Evolutionary conservation across 1,140 invertebrate genomes (phyloP).

Genomic region (Tribolium castaneum): DNA sequence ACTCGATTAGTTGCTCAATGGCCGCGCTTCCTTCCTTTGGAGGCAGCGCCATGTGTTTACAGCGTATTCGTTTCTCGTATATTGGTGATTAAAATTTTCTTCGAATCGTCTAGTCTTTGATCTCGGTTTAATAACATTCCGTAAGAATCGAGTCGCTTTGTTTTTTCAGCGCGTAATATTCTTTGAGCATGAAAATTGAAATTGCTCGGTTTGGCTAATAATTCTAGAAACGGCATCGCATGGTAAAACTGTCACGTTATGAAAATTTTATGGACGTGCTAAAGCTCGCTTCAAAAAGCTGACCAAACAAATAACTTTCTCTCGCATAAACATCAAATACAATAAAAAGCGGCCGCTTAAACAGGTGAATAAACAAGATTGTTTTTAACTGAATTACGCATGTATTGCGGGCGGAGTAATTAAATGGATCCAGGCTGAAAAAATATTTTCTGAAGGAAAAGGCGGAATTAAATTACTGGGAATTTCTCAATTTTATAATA

Average conservation of each 20-base stretch:
- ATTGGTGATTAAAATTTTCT: not conserved
- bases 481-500: not conserved
- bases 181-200: not conserved
- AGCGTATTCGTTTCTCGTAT: not conserved
- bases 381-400: not conserved
- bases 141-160: not conserved
- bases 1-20: not conserved
- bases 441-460: constrained; percentile 16
- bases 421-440: not conserved
- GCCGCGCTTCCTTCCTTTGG: too few species aligned
- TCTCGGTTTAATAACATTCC: not conserved
- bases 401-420: not conserved
- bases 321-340: not conserved
- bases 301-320: not conserved
- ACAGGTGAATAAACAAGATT: not conserved
- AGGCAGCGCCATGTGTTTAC: too few species aligned
- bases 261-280: not conserved
- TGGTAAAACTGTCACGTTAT: not conserved
- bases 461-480: not conserved
- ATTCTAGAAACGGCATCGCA: not conserved
- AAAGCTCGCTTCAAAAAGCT: not conserved
- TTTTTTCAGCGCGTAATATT: not conserved
- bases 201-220: not conserved
- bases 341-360: not conserved
- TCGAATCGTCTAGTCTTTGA: not conserved